Evolutionary conservation across 2,888 invertebrate genomes (phyloP), one percentile per base, ranked within the genome.

Genomic region (Liopterus haemorrhoidalis): DNA sequence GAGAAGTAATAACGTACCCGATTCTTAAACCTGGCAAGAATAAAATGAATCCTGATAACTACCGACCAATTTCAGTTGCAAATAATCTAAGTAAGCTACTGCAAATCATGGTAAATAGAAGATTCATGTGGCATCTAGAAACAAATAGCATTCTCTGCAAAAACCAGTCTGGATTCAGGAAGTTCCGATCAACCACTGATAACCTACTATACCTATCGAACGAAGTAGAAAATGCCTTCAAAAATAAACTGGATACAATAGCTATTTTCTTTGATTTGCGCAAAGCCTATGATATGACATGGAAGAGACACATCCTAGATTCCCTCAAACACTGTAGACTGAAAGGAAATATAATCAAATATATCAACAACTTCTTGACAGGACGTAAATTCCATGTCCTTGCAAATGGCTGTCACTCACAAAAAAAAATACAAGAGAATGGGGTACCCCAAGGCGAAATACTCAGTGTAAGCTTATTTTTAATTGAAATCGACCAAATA

Each of bases 361-460:
- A 20, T n/a, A 30, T 40, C 12, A 14, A 28, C 6, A 30, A 19
- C 11, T 40, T 40, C 14, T 20, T 40, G 8, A 28, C 2, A 4
- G 28, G 30, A 27, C 16, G 40, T 11, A 11, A 27, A 27, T 40
- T 40, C 19, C 5, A 12, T 5, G 30, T 30, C 4, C 18, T 20
- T 11, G 12, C 30, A 9, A 16, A 16, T n/a, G 21, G 20, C 9
- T 9, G 14, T 2, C 9, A 9, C 9, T 40, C 40, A 3, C 16
- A 5, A 6, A 18, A 6, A 15, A 14, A 36, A 14, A 14, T 12
- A 12, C 12, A 22, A 14, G 41, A 48, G 27, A 53, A 49, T n/a
- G 46, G 46, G 5, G 43, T 53, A 5, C 45, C 51, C 8, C 46
- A 52, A 37, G 49, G 49, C 1, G 43, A 48, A 2, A 37, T 47